Conservation (phyloP, 2,797 vertebrate genomes). For the Typhlichthys subterraneus region DNA sequence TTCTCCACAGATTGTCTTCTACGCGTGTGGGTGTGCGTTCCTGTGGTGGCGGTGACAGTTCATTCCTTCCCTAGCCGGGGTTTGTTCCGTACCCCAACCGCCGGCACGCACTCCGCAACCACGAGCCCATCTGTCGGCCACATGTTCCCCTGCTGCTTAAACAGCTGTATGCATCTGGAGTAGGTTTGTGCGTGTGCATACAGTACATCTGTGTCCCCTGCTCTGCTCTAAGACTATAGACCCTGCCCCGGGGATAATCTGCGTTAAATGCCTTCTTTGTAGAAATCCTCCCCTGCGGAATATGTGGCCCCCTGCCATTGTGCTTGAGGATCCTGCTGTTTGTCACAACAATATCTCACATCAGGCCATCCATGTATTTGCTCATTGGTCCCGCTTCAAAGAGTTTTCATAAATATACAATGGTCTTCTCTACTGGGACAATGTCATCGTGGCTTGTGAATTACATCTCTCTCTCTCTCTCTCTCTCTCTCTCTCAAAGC, state of each 20-base stretch:
- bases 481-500: slow-evolving; percentile 20
- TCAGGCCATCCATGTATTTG: slow-evolving; percentile 22
- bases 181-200: neutral
- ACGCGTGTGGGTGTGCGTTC: slow-evolving; percentile 23
- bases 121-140: slow-evolving; percentile 64
- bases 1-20: slow-evolving; percentile 20
- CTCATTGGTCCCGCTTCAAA: slow-evolving; percentile 51
- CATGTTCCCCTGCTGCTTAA: slow-evolving; percentile 51
- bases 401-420: slow-evolving; percentile 25
- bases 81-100: slow-evolving; percentile 24
- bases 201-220: neutral
- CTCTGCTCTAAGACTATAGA: slow-evolving; percentile 26
- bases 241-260: slow-evolving; percentile 26
- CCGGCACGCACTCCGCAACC: slow-evolving; percentile 14
- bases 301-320: slow-evolving; percentile 27
- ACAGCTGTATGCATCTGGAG: slow-evolving; percentile 42
- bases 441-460: slow-evolving; percentile 9
- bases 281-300: slow-evolving; percentile 26
- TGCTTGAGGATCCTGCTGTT: slow-evolving; percentile 27
- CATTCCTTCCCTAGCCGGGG: slow-evolving; percentile 25
- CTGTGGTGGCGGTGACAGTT: slow-evolving; percentile 24
- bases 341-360: slow-evolving; percentile 39
- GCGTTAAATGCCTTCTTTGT: slow-evolving; percentile 21
- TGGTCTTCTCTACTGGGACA: slow-evolving; percentile 13
- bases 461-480: slow-evolving; percentile 16